A percentile compares a stretch with the other conserved stretches of the same genome.
Evolutionary conservation across 2,888 invertebrate species (phyloP).

Genomic region (Drosophila lutescens): DNA sequence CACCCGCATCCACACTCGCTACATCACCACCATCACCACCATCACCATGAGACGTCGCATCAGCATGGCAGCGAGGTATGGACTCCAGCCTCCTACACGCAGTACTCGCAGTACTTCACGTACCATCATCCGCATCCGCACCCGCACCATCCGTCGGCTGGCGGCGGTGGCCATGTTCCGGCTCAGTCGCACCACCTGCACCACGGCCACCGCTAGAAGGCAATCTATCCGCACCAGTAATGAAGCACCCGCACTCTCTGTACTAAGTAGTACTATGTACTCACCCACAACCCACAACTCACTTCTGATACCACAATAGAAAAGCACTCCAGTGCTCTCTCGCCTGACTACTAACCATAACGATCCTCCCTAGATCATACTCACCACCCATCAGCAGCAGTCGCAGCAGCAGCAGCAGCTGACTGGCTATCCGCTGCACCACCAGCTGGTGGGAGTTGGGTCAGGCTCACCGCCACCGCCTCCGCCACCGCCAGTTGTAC

Average conservation of each 20-base stretch:
- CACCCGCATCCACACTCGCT: constrained; percentile 63
- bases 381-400: constrained; percentile 73
- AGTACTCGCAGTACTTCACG: constrained; percentile 88
- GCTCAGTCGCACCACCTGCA: constrained; percentile 83
- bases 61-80: constrained; percentile 87
- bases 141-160: constrained; percentile 70
- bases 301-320: constrained; percentile 15
- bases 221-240: constrained; percentile 30
- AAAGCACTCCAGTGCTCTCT: constrained; percentile 36
- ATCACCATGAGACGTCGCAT: constrained; percentile 53
- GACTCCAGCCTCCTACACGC: constrained; percentile 85
- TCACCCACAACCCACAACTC: constrained; percentile 23
- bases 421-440: constrained; percentile 74
- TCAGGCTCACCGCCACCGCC: constrained; percentile 4
- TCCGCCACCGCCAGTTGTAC: constrained; percentile 53
- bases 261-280: constrained; percentile 4
- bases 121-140: constrained; percentile 85
- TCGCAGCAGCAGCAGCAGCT: constrained; percentile 75
- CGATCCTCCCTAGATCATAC: constrained; percentile 81
- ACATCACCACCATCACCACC: constrained; percentile 53
- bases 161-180: constrained; percentile 48
- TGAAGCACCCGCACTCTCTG: constrained; percentile 38
- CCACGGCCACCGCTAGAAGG: constrained; percentile 82
- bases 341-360: constrained; percentile 69
- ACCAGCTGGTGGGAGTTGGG: constrained; percentile 65